Conservation (phyloP, 2,888 invertebrate species). For the Pimpla rufipes region DNA sequence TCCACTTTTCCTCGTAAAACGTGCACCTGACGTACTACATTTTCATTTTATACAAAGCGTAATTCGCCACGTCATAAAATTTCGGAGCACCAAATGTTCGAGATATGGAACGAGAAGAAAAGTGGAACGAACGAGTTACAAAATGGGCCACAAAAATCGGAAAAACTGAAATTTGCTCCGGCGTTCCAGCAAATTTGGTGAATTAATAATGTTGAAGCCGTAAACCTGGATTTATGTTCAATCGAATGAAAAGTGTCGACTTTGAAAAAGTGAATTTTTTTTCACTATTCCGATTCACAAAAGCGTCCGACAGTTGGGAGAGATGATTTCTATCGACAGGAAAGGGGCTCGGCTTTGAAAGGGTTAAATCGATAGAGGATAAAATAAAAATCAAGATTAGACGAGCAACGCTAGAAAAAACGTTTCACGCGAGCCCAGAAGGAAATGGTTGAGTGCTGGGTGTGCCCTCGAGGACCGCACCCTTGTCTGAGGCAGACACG, state of each 20-base stretch:
- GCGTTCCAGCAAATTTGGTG: too few relatives aligned
- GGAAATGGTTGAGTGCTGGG: conserved; percentile 47
- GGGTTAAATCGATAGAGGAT: not conserved
- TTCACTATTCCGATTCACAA: not conserved
- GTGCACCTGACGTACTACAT: not conserved
- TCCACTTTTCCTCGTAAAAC: not conserved
- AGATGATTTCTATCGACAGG: not conserved
- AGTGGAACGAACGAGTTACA: not conserved
- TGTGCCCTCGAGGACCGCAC: conserved; percentile 48
- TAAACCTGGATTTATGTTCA: too few relatives aligned
- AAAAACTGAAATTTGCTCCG: not conserved
- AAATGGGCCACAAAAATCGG: not conserved
- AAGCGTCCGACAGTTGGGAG: not conserved
- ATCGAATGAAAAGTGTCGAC: too few relatives aligned
- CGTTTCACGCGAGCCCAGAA: conserved; percentile 2
- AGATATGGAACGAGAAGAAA: not conserved
- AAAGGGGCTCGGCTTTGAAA: too few relatives aligned
- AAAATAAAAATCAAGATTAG: conserved; percentile 9
- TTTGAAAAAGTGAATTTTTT: too few relatives aligned
- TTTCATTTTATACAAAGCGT: not conserved
- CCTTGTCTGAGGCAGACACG: conserved; percentile 38
- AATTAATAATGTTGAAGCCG: too few relatives aligned
- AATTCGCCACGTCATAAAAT: not conserved
- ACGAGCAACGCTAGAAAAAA: not conserved
- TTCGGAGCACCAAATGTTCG: not conserved